Base-by-base conservation (phyloP, 2,797 vertebrate genomes). In the Enteromius trimaculatus region DNA sequence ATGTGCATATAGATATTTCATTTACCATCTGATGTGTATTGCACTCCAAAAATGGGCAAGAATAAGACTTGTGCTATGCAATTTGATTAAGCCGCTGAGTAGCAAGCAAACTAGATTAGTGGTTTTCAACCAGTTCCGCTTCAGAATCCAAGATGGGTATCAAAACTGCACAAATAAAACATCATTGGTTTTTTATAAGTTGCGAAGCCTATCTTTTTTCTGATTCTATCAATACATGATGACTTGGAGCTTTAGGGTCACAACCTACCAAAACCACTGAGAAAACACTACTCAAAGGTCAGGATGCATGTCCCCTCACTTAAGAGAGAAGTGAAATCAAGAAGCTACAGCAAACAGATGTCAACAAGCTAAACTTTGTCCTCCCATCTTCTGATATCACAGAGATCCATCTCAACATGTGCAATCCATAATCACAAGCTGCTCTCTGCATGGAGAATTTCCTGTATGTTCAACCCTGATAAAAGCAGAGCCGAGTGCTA, bases 391-490 rank as follows among this genome's bases (percentile, higher is more conserved):
- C 74, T 37, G 39, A 77, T 77, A 83, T 83, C 75, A 49, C 64
- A 14, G 19, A 14, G 65, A 83, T 83, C 75, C 81, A 78, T 83
- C 81, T 31, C 75, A 69, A 83, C 74, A 77, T 78, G 75, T 82
- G 74, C 71, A 66, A 81, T 69, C 83, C 76, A 77, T 77, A 83
- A 84, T 82, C 83, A 49, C 49, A 77, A 72, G 76, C 39, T 64
- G 51, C 37, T 85, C 82, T 31, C 58, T 44, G 51, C 60, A 80
- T 77, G 65, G 39, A 47, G 65, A 44, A 83, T 78, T 83, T 83
- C 81, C 81, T 77, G 80, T 71, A 83, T 88, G 79, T 72, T 76
- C 83, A 23, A 77, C 64, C 31, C 58, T 62, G 80, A 51, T 85
- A 80, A 77, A 86, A 84, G 71, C 29, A 21, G 58, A 80, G 72